Conservation (phyloP, 2,113 vertebrate genomes). For the Thalassarche chlororhynchos region DNA sequence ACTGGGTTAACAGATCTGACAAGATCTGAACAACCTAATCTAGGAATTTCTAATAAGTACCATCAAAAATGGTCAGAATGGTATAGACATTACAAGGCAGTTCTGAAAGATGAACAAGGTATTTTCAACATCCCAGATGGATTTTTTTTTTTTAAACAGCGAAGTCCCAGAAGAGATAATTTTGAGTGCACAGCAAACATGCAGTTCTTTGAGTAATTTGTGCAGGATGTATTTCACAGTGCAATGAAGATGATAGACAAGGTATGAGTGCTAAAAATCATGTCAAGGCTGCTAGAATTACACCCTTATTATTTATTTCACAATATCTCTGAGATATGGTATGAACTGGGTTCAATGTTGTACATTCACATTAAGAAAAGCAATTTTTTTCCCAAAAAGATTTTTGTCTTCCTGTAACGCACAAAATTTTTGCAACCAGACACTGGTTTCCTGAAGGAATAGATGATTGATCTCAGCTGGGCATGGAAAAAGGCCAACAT, state of each 20-base stretch:
- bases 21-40: background rate
- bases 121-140: background rate
- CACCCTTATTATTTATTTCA: conserved; percentile 31
- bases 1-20: background rate
- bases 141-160: background rate
- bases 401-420: background rate
- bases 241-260: background rate
- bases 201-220: background rate
- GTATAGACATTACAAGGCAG: background rate
- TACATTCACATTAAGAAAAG: background rate
- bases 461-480: background rate
- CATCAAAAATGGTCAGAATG: background rate
- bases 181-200: background rate
- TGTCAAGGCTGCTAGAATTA: background rate
- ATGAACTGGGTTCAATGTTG: background rate
- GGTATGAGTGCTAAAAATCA: background rate
- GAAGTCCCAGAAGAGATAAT: background rate
- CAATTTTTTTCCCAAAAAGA: background rate
- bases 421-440: background rate
- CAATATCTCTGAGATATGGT: background rate
- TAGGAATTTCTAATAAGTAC: background rate
- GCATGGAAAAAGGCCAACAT: background rate
- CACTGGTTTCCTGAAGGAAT: background rate
- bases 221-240: background rate
- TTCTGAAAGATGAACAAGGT: background rate